Evolutionary conservation across 2,113 vertebrate genomes (phyloP).

Genomic region (Hippocampus mohnikei): DNA sequence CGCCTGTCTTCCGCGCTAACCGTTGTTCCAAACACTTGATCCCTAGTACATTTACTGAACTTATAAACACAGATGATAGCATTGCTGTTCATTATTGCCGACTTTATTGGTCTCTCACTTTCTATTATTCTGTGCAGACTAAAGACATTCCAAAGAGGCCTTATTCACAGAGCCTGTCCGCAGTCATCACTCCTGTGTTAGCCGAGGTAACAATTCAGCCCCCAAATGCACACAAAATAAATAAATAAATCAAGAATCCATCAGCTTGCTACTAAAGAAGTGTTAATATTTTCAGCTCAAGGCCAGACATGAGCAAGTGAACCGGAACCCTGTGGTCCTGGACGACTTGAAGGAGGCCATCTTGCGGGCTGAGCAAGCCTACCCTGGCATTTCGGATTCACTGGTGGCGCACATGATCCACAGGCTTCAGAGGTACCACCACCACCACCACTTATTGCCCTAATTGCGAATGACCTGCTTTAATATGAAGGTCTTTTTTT

Average conservation of each 20-base stretch:
- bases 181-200: slow-evolving; percentile 90
- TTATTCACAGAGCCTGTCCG: slow-evolving; percentile 88
- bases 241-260: background rate
- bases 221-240: background rate
- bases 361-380: slow-evolving; percentile 88
- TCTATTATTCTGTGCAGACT: slow-evolving; percentile 57
- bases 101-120: background rate
- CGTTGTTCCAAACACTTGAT: background rate
- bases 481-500: background rate
- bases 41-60: background rate
- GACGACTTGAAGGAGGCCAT: slow-evolving; percentile 90
- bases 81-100: background rate
- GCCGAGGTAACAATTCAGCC: slow-evolving; percentile 79
- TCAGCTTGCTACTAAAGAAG: background rate
- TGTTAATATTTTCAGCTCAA: slow-evolving; percentile 72
- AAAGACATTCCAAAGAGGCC: slow-evolving; percentile 89
- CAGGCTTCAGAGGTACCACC: slow-evolving; percentile 85
- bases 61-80: background rate
- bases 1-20: too few species aligned
- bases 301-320: slow-evolving; percentile 82
- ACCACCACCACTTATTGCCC: background rate
- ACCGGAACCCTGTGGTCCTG: slow-evolving; percentile 85
- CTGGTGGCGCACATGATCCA: slow-evolving; percentile 91
- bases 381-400: slow-evolving; percentile 88
- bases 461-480: too few species aligned